Conservation (phyloP, 2,797 vertebrate genomes). For the Stomatorhinus walkeri region DNA sequence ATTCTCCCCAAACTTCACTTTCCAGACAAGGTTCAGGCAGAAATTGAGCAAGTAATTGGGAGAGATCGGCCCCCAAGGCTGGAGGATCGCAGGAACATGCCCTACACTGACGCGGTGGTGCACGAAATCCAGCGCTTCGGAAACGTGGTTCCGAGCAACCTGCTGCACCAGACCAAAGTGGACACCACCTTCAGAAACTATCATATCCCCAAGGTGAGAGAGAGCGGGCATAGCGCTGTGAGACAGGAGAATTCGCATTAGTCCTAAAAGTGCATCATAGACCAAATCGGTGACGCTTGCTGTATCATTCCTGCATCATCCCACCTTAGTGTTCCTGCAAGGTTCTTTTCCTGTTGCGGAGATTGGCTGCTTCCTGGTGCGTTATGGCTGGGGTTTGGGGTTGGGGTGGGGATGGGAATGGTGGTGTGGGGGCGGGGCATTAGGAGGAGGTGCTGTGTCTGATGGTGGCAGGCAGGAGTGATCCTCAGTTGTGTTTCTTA, state of each 20-base stretch:
- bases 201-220: constrained; percentile 38
- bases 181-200: constrained; percentile 35
- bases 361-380: background rate
- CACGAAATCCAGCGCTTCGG: constrained; percentile 40
- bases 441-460: background rate
- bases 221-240: background rate
- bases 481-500: background rate
- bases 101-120: constrained; percentile 38
- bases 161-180: constrained; percentile 32
- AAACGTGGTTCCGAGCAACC: constrained; percentile 34
- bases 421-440: background rate
- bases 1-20: background rate
- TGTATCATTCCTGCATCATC: background rate
- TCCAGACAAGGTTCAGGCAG: background rate
- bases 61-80: constrained; percentile 1
- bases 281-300: background rate
- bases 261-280: background rate
- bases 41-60: background rate
- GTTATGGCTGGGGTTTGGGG: background rate
- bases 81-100: constrained; percentile 30
- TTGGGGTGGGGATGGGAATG: no score
- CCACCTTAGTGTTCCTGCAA: background rate
- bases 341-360: background rate
- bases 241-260: background rate
- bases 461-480: background rate